These are phyloP conservation scores for Protodeltote pygarga DNA, from an alignment of 2,888 invertebrate species.

Conservation along the genomic window DNA sequence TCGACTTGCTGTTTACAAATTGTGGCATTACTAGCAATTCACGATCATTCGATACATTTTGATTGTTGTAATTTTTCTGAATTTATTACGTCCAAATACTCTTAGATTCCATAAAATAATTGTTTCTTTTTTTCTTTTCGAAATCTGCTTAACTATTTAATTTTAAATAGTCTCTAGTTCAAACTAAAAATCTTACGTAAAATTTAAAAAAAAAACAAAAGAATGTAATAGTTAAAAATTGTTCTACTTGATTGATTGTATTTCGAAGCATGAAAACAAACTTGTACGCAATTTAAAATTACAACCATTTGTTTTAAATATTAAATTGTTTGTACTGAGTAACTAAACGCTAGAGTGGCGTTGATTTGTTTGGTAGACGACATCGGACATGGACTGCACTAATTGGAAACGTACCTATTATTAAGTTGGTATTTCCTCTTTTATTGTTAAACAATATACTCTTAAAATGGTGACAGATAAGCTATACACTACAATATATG, in stretches of 20 bases:
- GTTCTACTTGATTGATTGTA: conserved; percentile 51
- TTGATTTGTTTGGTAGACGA: too few species aligned
- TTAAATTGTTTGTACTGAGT: background rate
- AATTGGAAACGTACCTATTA: too few species aligned
- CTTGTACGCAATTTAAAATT: conserved; percentile 31
- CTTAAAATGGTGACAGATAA: too few species aligned
- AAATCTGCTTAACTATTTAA: too few species aligned
- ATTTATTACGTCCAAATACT: conserved; percentile 55
- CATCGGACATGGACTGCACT: too few species aligned
- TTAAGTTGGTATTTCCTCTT: too few species aligned
- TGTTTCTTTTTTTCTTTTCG: background rate
- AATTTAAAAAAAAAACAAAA: too few species aligned
- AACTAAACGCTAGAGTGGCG: too few species aligned
- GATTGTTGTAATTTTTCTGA: conserved; percentile 76
- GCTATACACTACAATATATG: too few species aligned
- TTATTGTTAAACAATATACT: too few species aligned
- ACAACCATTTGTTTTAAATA: conserved; percentile 5
- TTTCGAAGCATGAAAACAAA: conserved; percentile 39
- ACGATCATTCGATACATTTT: conserved; percentile 54
- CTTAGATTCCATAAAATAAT: conserved; percentile 1
- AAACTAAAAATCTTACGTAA: too few species aligned
- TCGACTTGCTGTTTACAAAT: conserved; percentile 75
- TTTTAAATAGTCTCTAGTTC: too few species aligned
- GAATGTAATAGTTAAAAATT: conserved; percentile 1
- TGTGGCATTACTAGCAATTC: conserved; percentile 72